Evolutionary conservation across 2,113 vertebrate genomes (phyloP), one percentile per base, ranked within the genome.

Genomic region (Rhea americana): DNA sequence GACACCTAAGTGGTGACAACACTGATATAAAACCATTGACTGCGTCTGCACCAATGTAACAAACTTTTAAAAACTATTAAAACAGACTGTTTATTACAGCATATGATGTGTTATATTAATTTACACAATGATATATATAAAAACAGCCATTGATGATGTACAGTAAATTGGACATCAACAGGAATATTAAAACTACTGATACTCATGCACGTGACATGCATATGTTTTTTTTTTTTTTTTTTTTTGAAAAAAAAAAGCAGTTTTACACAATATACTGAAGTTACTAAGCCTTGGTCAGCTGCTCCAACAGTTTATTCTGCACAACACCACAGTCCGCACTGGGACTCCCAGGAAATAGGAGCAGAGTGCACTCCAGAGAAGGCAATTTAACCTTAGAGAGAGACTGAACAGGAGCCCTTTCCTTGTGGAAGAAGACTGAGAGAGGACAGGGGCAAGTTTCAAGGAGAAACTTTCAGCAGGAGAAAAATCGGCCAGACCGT

Each of bases 31-130:
- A 94, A 77, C 87, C 82, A 88, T 59, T 88, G 43, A 26, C 63
- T 93, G 87, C 59, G 89, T 97, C 93, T 96, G 95, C 89, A 96
- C 67, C 93, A 94, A 96, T 1, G 83, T 97, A 96, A 97, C 80
- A 97, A 97, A 96, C 94, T 96, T 95, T 90, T 61, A 62, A 94
- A 88, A 96, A 95, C 96, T 97, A 98, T 97, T 98, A 97, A 98
- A 98, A 97, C 97, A 98, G 97, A 97, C 90, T 72, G 95, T 98
- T 98, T 98, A 98, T 98, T 98, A 98, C 97, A 97, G 96, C 93
- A 95, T 98, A 98, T 96, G 97, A 97, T 96, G 96, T 94, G 96
- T 98, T 98, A 98, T 98, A 98, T 98, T 98, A 98, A 98, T 98
- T 98, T 98, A 98, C 97, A 98, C 97, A 97, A 97, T 96, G 96